Conservation (phyloP, 1,140 invertebrate genomes). For the Brachionus paranguensis region DNA sequence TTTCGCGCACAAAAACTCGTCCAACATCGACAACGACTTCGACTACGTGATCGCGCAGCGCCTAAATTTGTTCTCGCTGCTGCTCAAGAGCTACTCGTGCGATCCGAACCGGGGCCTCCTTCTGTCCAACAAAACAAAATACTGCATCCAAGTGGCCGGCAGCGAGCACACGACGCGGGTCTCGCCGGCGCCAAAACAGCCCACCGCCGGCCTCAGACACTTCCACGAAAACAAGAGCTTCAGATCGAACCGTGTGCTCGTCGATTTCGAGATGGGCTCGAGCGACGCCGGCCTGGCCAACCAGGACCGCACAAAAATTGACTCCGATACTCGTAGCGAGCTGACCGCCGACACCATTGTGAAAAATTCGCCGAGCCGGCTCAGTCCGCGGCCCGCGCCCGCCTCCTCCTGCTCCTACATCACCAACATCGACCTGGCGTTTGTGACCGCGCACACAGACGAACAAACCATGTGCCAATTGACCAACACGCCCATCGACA, state of each 20-base stretch:
- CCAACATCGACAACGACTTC: background rate
- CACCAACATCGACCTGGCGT: constrained; percentile 4
- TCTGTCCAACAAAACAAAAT: background rate
- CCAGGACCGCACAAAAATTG: background rate
- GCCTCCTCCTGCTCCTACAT: background rate
- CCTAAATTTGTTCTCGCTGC: background rate
- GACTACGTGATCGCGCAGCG: background rate
- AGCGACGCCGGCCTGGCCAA: background rate
- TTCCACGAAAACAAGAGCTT: background rate
- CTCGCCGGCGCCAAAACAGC: too few relatives aligned
- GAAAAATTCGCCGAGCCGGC: background rate
- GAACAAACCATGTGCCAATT: background rate
- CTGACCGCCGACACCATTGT: background rate
- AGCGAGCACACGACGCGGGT: too few relatives aligned
- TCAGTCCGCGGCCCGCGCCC: background rate
- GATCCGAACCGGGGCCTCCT: background rate
- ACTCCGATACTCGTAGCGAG: background rate
- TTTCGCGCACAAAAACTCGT: background rate
- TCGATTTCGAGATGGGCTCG: background rate
- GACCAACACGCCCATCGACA: background rate
- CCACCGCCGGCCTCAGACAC: background rate
- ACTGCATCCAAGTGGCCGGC: background rate
- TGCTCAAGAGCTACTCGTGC: background rate
- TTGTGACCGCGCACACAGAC: background rate
- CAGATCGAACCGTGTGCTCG: background rate